phyloP scores from a whole-genome alignment of 2,113 vertebrate genomes.

The Eulacestoma nigropectus region DNA sequence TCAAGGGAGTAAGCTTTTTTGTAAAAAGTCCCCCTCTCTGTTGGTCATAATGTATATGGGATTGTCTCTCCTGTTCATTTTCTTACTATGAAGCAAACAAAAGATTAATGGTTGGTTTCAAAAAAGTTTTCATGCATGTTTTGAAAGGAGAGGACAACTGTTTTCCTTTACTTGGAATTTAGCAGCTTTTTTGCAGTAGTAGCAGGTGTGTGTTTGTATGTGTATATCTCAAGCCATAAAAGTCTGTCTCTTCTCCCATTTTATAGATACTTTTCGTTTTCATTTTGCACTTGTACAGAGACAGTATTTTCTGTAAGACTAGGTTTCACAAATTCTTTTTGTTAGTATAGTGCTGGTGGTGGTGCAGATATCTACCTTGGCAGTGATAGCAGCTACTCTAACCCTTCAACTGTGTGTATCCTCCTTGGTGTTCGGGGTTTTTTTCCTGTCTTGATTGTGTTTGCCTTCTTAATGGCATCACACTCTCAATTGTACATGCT shows the following conservation, averaged over 20 bases:
- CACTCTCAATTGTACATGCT: rapidly evolving
- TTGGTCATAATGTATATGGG: no score
- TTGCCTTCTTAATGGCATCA: background rate
- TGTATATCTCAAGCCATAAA: background rate
- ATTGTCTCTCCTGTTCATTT: background rate
- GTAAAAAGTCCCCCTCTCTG: background rate
- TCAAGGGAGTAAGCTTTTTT: background rate
- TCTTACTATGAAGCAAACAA: background rate
- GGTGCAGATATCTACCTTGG: background rate
- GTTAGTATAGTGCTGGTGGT: background rate
- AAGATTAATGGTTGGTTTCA: background rate
- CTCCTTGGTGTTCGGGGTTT: background rate
- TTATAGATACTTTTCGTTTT: background rate
- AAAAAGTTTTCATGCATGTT: background rate
- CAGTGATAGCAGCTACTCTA: background rate
- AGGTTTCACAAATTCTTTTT: background rate
- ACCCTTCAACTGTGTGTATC: background rate
- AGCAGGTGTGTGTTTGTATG: background rate
- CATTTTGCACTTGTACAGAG: background rate
- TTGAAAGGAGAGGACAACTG: background rate
- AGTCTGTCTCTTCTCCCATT: background rate
- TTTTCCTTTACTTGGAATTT: background rate
- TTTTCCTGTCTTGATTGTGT: background rate
- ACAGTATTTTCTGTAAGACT: background rate
- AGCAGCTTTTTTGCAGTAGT: background rate